Percentiles rank a stretch among this genome's conserved stretches.
Conservation (phyloP, 2,888 invertebrate species). For the Athalia circularis region DNA sequence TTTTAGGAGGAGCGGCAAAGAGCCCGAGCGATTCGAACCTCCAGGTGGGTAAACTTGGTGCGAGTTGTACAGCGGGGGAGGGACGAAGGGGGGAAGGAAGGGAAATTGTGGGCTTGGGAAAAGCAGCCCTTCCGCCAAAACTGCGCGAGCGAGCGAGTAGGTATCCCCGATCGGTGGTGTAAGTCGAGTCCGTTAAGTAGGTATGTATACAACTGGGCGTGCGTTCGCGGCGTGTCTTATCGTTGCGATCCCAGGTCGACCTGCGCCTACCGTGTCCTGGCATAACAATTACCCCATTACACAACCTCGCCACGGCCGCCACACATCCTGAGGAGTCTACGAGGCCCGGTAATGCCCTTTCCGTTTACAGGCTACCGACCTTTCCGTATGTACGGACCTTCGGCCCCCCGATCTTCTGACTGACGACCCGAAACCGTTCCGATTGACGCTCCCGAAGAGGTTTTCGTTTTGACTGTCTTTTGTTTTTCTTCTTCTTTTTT, state of each 20-base stretch:
- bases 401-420: no score
- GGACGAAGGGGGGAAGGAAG: no score
- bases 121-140: constrained; percentile 10
- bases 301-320: constrained; percentile 50
- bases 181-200: constrained; percentile 71
- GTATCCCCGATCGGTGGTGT: constrained; percentile 58
- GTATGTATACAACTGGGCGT: constrained; percentile 13
- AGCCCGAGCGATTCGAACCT: neutral
- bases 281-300: constrained; percentile 74
- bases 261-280: constrained; percentile 70
- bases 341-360: neutral
- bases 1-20: constrained; percentile 22
- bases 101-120: neutral
- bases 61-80: no score
- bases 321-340: constrained; percentile 33
- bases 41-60: neutral
- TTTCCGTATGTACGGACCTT: no score
- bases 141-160: constrained; percentile 42
- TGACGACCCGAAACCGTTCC: no score
- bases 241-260: constrained; percentile 71
- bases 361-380: no score
- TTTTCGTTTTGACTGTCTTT: neutral
- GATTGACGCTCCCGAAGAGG: no score
- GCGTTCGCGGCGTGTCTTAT: constrained; percentile 71
- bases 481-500: no score